Conservation (phyloP, 1,140 invertebrate species). For the Papilio machaon region DNA sequence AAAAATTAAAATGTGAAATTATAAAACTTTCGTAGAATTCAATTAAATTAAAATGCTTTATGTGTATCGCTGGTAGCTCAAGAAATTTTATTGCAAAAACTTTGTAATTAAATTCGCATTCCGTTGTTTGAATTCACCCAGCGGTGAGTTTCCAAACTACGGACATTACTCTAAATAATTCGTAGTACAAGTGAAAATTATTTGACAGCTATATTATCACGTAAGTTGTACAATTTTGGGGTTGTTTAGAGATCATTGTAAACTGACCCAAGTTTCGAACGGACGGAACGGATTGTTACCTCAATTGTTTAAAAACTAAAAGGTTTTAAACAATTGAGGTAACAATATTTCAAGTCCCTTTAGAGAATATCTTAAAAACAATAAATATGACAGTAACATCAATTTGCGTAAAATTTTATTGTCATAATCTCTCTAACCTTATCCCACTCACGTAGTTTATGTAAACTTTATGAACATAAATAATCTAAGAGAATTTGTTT, state of each 20-base stretch:
- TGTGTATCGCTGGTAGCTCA: background rate
- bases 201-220: background rate
- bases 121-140: background rate
- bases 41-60: background rate
- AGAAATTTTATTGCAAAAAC: slow-evolving; percentile 17
- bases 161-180: background rate
- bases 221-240: background rate
- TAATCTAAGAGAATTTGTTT: too few species aligned
- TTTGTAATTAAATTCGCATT: slow-evolving; percentile 17
- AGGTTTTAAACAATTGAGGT: background rate
- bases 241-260: background rate
- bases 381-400: too few species aligned
- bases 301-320: background rate
- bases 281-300: too few species aligned
- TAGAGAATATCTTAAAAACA: background rate
- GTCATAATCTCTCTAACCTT: too few species aligned
- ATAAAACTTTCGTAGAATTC: background rate
- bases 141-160: background rate
- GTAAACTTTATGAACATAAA: too few species aligned
- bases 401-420: too few species aligned
- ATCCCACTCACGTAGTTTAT: too few species aligned
- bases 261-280: background rate
- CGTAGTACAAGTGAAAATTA: background rate
- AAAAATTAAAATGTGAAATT: background rate
- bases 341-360: too few species aligned